Conservation (phyloP, 2,113 vertebrate genomes). For the Aramus guarauna region DNA sequence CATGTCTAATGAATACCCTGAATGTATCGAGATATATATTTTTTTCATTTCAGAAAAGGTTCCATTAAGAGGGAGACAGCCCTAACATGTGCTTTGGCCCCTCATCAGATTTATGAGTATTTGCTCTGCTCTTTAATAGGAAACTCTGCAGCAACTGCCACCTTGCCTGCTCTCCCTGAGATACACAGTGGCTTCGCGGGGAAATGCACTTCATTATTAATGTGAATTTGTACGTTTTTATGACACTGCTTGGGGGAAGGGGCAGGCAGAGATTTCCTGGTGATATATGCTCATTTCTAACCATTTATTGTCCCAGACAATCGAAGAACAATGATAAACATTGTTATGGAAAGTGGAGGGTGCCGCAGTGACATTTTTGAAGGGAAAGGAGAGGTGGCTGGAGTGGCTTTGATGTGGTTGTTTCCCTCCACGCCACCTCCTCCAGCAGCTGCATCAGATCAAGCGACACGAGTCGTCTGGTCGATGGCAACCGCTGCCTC, state of each 20-base stretch:
- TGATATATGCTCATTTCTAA: slow-evolving; percentile 65
- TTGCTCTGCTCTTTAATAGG: slow-evolving; percentile 60
- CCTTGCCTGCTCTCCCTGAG: slow-evolving; percentile 59
- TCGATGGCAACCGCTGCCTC: background rate
- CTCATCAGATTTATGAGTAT: slow-evolving; percentile 60
- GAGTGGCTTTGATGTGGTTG: background rate
- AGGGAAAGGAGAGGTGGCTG: background rate
- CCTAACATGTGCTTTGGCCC: slow-evolving; percentile 58
- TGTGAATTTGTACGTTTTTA: slow-evolving; percentile 66
- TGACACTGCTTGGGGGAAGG: slow-evolving; percentile 64
- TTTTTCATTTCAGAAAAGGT: slow-evolving; percentile 66
- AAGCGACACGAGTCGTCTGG: background rate
- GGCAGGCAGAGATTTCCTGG: slow-evolving; percentile 58
- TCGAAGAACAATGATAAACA: slow-evolving; percentile 65
- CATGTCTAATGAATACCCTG: slow-evolving; percentile 65
- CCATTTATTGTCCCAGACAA: slow-evolving; percentile 66
- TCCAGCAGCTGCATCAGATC: background rate
- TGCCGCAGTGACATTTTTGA: slow-evolving; percentile 36
- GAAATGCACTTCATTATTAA: slow-evolving; percentile 69
- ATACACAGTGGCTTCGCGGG: slow-evolving; percentile 60
- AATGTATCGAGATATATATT: slow-evolving; percentile 62
- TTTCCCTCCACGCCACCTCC: background rate
- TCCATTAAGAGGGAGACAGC: slow-evolving; percentile 68
- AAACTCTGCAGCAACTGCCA: slow-evolving; percentile 60
- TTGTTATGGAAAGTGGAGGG: slow-evolving; percentile 28